Percentiles rank a stretch among this genome's conserved stretches.
These are phyloP conservation scores for Barypeithes pellucidus DNA, from an alignment of 2,888 invertebrate species.

Conservation along the genomic window DNA sequence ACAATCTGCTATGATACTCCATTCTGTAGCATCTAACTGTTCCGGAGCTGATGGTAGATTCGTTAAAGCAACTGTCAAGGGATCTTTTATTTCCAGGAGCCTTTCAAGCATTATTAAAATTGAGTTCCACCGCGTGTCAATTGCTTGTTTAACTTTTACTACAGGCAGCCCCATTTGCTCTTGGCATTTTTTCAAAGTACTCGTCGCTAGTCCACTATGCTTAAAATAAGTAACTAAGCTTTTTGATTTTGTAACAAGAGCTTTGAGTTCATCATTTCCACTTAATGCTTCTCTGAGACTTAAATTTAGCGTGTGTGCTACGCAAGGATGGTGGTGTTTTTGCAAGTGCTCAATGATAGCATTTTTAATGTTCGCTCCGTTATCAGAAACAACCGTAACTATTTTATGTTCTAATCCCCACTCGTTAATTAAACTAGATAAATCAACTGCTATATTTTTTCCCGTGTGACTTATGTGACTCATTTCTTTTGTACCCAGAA, in stretches of 20 bases:
- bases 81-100: slow-evolving; percentile 51
- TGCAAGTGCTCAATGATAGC: slow-evolving; percentile 51
- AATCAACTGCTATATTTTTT: slow-evolving; percentile 16
- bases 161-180: slow-evolving; percentile 27
- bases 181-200: slow-evolving; percentile 47
- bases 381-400: slow-evolving; percentile 56
- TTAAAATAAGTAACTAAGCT: slow-evolving; percentile 50
- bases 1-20: slow-evolving; percentile 55
- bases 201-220: slow-evolving; percentile 40
- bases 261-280: slow-evolving; percentile 19
- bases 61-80: slow-evolving; percentile 49
- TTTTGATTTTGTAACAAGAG: slow-evolving; percentile 48
- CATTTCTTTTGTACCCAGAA: slow-evolving; percentile 27
- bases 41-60: slow-evolving; percentile 52
- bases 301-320: slow-evolving; percentile 58
- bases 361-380: slow-evolving; percentile 56
- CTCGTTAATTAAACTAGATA: slow-evolving; percentile 2
- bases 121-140: slow-evolving; percentile 48
- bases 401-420: slow-evolving; percentile 58
- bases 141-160: slow-evolving; percentile 46
- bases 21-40: slow-evolving; percentile 54
- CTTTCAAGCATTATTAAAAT: slow-evolving; percentile 27
- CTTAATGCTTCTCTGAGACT: slow-evolving; percentile 45
- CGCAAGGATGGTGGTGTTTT: slow-evolving; percentile 57
- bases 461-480: slow-evolving; percentile 24